A percentile compares a stretch with the other conserved stretches of the same genome.
phyloP scores from a whole-genome alignment of 2,888 invertebrate species.

The Timema cristinae region DNA sequence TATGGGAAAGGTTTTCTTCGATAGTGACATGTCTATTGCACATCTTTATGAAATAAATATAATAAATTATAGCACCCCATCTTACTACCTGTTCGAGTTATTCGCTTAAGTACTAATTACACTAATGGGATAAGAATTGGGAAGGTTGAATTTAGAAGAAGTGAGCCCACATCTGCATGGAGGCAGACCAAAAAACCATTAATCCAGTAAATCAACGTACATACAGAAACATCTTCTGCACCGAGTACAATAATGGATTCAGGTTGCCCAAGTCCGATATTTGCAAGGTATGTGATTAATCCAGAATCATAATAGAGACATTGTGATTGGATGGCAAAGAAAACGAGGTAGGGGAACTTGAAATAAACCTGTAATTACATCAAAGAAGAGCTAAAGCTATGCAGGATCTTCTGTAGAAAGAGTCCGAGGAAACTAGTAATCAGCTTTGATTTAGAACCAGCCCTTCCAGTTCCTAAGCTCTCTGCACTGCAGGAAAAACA shows the following conservation, averaged over 20 bases:
- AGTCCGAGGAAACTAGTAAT: slow-evolving; percentile 8
- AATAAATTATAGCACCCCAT: too few species aligned
- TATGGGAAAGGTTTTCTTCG: too few species aligned
- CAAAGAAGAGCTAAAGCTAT: slow-evolving; percentile 12
- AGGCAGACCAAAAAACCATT: too few species aligned
- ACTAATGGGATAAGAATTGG: too few species aligned
- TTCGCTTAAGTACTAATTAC: too few species aligned
- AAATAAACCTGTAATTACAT: not conserved
- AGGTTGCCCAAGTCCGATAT: not conserved
- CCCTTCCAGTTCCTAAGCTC: slow-evolving; percentile 8
- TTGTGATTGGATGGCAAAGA: not conserved
- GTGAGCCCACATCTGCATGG: too few species aligned
- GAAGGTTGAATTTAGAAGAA: too few species aligned
- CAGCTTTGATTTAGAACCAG: slow-evolving; percentile 2
- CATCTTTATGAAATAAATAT: too few species aligned
- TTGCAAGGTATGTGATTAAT: slow-evolving; percentile 5
- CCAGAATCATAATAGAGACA: not conserved
- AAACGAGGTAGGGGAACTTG: not conserved
- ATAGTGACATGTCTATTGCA: too few species aligned
- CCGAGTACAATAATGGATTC: not conserved
- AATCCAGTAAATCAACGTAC: not conserved
- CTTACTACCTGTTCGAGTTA: too few species aligned
- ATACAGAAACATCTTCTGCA: not conserved
- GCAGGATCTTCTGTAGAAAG: not conserved
- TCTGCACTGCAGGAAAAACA: not conserved